Evolutionary conservation across 64 coral and sea anemone genomes (phyloP), one percentile per base, ranked within the genome.

Genomic region (Acropora yongei): DNA sequence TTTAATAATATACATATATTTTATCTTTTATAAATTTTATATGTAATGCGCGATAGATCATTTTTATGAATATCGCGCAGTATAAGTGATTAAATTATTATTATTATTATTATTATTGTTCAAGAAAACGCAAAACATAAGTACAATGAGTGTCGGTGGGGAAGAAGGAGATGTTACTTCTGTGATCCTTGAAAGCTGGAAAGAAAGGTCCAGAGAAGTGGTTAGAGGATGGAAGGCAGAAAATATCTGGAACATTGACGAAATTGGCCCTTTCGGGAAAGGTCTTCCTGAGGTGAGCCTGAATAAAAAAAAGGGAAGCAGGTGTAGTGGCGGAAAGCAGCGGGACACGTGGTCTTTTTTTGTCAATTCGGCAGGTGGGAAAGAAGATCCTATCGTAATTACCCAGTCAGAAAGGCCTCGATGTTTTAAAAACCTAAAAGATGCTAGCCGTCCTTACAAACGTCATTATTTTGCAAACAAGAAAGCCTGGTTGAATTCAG

Each of bases 181-280:
- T 49, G 39, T 57, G 42, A 92, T 71, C 12, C 5, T 86, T 49
- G 68, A 76, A 58, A 92, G 71, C 80, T 85, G 71, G 90, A 75
- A 57, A 60, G 90, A 86, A 92, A 51, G 72, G 47, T 47, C 50
- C 6, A 74, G 68, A 75, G 53, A 92, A 63, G 9, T 86, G 8
- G 46, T 49, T 18, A 45, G 39, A 58, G 90, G 90, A 17, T 86
- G 73, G 79, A 78, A 76, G 57, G 6, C 90, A 63, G 50, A 58
- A 55, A 55, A 86, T 65, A 57, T 86, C 41, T 92, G 90, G 80
- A 92, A 92, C 72, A 86, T 86, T 58, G 69, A 92, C 47, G 90
- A 92, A 73, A 87, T 43, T 50, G 84, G 84, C 49, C 49, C 68
- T 16, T 87, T 87, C 14, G 49, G 84, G 84, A 73, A 57, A 87